Evolutionary conservation across 1,140 invertebrate genomes (phyloP), one percentile per base, ranked within the genome.

Genomic region (Brachionus plicatilis): DNA sequence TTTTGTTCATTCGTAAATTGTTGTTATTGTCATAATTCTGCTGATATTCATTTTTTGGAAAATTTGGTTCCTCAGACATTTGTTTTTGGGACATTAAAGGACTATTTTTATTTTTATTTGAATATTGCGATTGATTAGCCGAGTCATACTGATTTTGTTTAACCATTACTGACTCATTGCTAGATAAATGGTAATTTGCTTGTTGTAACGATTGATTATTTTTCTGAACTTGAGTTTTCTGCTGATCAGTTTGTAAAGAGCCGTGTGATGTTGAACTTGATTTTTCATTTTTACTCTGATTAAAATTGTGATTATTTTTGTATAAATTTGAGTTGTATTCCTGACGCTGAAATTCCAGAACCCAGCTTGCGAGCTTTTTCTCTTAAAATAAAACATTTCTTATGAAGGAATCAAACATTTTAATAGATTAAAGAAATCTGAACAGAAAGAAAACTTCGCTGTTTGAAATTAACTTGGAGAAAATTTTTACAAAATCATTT

Each of bases 331-430:
- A 27, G 20, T 76, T 50, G 17, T 76, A 76, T 76, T 76, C 72
- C 50, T 82, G 79, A 11, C 79, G 50, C 12, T 68, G 53, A 68
- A 82, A 82, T 68, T 82, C 53, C 11, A 66, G 56, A 20, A 68
- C 79, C 79, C 79, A 82, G 14, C 79, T 82, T 7, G 79, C 79
- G 1, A 82, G 29, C 27, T 82, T 82, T 47, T 82, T 60, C n/a
- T 82, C 79, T 60, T 82, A 20, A 41, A 41, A 72, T 45, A 41
- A 72, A 68, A 43, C 0, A 43, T 11, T 75, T 17, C 5, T 20
- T n/a, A n/a, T 45, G 17, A 70, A 12, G 4, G 17, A 70, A 41
- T 14, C 3, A 65, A 65, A 24, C 1, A 14, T 24, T 24, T 8
- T 65, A 65, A 24, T 24, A 24, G 24, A 24, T 24, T 24, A 24